Conservation (phyloP, 64 coral and sea anemone genomes). For the Porites lutea region DNA sequence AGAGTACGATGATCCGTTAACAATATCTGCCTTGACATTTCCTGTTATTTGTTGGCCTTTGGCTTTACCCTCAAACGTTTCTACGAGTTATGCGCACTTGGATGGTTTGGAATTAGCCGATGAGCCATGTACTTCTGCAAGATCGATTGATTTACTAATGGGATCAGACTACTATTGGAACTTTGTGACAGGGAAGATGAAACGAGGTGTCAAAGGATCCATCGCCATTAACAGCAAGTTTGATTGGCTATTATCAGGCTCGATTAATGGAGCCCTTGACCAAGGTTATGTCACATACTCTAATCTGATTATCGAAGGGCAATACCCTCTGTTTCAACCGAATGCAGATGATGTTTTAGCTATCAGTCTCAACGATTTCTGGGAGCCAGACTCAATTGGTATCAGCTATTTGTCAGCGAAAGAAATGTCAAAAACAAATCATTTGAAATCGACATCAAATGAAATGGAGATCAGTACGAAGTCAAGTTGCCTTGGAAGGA, state of each 20-base stretch:
- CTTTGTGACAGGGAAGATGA: background rate
- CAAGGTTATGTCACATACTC: background rate
- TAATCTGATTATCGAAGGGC: constrained; percentile 30
- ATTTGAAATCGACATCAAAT: constrained; percentile 21
- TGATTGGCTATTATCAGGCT: constrained; percentile 45
- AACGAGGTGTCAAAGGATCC: background rate
- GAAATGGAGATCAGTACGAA: background rate
- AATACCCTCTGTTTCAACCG: background rate
- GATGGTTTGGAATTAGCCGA: constrained; percentile 47
- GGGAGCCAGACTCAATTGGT: constrained; percentile 26
- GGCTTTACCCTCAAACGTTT: constrained; percentile 8
- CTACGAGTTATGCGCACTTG: constrained; percentile 28
- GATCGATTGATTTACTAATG: constrained; percentile 33
- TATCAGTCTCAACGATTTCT: constrained; percentile 17
- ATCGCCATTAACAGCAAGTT: constrained; percentile 35
- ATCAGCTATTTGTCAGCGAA: background rate
- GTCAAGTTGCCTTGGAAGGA: constrained; percentile 28
- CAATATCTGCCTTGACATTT: constrained; percentile 18
- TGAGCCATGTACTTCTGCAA: background rate
- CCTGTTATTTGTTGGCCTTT: constrained; percentile 47
- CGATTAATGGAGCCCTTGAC: background rate
- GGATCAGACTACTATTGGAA: constrained; percentile 38
- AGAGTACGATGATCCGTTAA: background rate
- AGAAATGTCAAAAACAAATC: background rate
- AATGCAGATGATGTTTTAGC: constrained; percentile 14